These are phyloP conservation scores for Ericerus pela DNA, from an alignment of 1,140 invertebrate genomes.

Conservation along the genomic window DNA sequence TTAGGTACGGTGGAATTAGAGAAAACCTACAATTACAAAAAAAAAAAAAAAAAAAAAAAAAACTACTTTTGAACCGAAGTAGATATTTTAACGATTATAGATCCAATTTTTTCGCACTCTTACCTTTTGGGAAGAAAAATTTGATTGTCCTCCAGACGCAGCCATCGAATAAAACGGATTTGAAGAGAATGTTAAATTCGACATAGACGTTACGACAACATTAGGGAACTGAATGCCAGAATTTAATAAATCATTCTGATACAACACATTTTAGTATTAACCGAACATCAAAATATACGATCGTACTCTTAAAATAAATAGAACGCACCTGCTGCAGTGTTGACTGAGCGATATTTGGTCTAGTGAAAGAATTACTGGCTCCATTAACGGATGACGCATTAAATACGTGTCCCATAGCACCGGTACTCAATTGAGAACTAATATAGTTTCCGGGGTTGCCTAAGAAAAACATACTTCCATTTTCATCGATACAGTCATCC, in stretches of 20 bases:
- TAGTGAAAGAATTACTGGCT: background rate
- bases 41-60: background rate
- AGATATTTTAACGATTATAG: background rate
- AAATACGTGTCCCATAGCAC: no score
- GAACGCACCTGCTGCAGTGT: background rate
- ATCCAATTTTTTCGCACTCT: background rate
- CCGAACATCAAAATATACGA: background rate
- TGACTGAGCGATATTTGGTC: background rate
- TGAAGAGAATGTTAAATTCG: background rate
- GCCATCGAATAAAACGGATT: slow-evolving; percentile 8
- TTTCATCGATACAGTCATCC: no score
- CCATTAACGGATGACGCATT: background rate
- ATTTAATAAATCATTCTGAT: background rate
- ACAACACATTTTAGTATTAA: background rate
- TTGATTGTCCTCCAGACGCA: background rate
- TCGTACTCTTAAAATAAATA: background rate
- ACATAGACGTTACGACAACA: background rate
- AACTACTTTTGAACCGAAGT: background rate
- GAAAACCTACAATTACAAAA: background rate
- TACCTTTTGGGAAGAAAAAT: slow-evolving; percentile 1
- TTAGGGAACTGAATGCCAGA: background rate
- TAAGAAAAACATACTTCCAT: no score
- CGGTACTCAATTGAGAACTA: no score
- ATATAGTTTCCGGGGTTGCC: no score
- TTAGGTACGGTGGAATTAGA: background rate